phyloP scores from a whole-genome alignment of 2,888 invertebrate genomes.

The Blera fallax region DNA sequence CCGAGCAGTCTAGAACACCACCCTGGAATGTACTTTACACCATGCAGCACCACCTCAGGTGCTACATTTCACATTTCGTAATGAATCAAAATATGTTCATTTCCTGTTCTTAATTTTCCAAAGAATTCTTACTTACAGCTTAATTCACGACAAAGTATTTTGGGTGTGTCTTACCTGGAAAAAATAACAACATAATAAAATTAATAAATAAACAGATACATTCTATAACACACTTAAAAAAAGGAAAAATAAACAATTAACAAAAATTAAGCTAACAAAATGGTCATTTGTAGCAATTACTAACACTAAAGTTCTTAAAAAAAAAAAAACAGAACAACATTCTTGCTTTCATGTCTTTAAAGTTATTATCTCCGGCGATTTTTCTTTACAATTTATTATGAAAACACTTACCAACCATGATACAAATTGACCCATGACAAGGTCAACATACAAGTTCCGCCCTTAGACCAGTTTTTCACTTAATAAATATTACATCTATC shows the following conservation, averaged over 20 bases:
- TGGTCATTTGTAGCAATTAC: neutral
- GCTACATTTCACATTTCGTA: too few species aligned
- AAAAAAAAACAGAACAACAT: neutral
- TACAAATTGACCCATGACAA: slow-evolving; percentile 10
- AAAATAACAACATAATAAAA: too few species aligned
- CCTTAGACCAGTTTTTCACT: slow-evolving; percentile 14
- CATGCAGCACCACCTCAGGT: too few species aligned
- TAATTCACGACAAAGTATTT: too few species aligned
- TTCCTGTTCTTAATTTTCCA: too few species aligned
- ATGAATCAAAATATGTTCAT: too few species aligned
- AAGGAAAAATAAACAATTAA: neutral
- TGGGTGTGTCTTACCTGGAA: too few species aligned
- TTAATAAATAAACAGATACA: too few species aligned
- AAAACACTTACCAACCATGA: neutral
- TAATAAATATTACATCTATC: neutral
- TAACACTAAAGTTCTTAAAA: neutral
- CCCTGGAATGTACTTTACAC: too few species aligned
- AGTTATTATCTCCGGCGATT: neutral
- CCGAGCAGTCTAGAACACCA: too few species aligned
- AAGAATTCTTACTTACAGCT: too few species aligned
- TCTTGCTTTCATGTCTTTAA: neutral
- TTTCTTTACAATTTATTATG: neutral
- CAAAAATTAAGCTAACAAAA: neutral
- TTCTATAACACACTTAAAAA: too few species aligned
- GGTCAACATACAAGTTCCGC: slow-evolving; percentile 7